These are phyloP conservation scores for Teleogryllus oceanicus DNA, from an alignment of 2,888 invertebrate species.

Conservation along the genomic window DNA sequence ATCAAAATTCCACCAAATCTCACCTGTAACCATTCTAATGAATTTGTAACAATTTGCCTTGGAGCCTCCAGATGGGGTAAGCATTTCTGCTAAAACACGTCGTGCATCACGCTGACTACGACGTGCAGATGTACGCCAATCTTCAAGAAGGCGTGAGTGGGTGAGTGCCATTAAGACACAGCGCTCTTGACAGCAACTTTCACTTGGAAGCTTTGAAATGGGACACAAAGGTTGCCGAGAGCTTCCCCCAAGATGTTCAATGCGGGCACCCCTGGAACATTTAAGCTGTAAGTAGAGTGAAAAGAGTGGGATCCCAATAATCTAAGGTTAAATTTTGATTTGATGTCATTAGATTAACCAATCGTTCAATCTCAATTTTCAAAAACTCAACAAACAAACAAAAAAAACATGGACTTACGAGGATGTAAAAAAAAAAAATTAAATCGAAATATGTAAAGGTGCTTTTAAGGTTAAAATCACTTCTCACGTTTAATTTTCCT, in stretches of 20 bases:
- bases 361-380: too few species aligned
- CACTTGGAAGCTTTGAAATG: conserved; percentile 32
- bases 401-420: too few species aligned
- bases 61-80: conserved; percentile 35
- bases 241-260: conserved; percentile 30
- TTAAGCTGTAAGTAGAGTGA: too few species aligned
- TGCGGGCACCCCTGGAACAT: conserved; percentile 27
- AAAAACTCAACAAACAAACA: too few species aligned
- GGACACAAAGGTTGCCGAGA: conserved; percentile 31
- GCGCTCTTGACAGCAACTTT: conserved; percentile 34
- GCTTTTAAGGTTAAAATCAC: too few species aligned
- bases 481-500: too few species aligned
- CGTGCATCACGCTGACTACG: conserved; percentile 34
- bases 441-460: too few species aligned
- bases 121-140: conserved; percentile 32
- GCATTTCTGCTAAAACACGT: conserved; percentile 37
- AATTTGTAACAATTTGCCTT: conserved; percentile 38
- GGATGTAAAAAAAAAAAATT: too few species aligned
- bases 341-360: too few species aligned
- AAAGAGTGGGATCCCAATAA: too few species aligned
- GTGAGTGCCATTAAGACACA: conserved; percentile 35
- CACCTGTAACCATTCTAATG: conserved; percentile 38
- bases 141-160: conserved; percentile 32
- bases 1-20: neutral
- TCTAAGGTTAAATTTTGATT: too few species aligned